These are phyloP conservation scores for Microtus agrestis DNA, from an alignment of 2,797 vertebrate genomes.

Conservation along the genomic window DNA sequence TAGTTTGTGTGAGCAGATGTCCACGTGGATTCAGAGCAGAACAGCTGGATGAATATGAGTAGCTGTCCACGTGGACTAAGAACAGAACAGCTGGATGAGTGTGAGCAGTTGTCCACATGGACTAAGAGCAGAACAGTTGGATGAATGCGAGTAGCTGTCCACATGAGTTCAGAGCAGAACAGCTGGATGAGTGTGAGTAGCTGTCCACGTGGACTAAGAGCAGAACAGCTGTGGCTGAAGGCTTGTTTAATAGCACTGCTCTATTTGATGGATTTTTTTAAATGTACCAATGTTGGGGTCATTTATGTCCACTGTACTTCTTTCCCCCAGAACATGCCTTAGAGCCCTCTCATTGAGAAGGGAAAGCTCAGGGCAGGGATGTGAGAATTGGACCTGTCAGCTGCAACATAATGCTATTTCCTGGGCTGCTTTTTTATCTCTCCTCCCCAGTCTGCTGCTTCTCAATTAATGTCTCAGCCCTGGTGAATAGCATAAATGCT, in stretches of 20 bases:
- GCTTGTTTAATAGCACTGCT: background rate
- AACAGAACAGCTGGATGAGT: too few relatives aligned
- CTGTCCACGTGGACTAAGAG: background rate
- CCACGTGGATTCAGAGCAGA: too few relatives aligned
- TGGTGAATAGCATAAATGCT: background rate
- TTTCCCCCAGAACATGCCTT: background rate
- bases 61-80: too few relatives aligned
- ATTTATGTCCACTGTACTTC: background rate
- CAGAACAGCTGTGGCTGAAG: background rate
- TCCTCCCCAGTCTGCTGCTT: background rate
- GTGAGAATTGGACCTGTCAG: background rate
- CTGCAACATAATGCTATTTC: background rate
- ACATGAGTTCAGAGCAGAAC: background rate
- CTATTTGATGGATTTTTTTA: background rate
- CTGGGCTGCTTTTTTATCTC: background rate
- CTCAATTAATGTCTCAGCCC: constrained; percentile 20
- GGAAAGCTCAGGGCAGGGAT: background rate
- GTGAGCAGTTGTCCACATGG: rapidly evolving
- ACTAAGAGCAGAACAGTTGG: too few relatives aligned
- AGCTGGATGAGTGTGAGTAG: background rate
- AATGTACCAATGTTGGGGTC: background rate
- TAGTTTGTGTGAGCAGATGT: too few relatives aligned
- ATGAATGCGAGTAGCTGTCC: too few relatives aligned
- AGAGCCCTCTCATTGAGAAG: background rate
- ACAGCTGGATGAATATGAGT: too few relatives aligned